Percentiles rank a stretch among this genome's conserved stretches.
These are phyloP conservation scores for Leptogaster cylindrica DNA, from an alignment of 2,888 invertebrate species.

Conservation along the genomic window DNA sequence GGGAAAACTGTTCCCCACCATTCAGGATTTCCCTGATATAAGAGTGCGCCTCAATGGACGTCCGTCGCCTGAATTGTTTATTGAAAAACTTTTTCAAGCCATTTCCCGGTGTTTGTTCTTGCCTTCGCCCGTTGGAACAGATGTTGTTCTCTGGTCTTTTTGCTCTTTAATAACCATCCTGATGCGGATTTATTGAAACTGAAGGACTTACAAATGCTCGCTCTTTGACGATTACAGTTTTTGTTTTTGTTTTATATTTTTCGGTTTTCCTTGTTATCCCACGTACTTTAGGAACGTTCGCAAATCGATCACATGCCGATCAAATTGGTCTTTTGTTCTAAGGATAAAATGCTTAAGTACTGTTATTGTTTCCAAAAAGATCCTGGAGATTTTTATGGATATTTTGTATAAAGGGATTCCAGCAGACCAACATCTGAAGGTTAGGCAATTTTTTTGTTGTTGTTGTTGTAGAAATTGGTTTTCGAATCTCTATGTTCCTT, in stretches of 20 bases:
- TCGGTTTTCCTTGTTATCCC: slow-evolving; percentile 7
- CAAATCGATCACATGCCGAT: slow-evolving; percentile 37
- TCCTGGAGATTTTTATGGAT: too few relatives aligned
- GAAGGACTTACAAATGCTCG: slow-evolving; percentile 6
- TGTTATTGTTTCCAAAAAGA: slow-evolving; percentile 4
- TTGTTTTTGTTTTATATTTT: too few relatives aligned
- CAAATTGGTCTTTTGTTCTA: slow-evolving; percentile 34
- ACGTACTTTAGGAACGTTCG: slow-evolving; percentile 3
- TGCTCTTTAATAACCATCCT: slow-evolving; percentile 16
- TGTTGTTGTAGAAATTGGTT: too few relatives aligned
- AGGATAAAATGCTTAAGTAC: background rate
- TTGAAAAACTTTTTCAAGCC: slow-evolving; percentile 42
- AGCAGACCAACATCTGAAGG: too few relatives aligned
- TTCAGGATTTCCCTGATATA: background rate
- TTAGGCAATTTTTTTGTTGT: too few relatives aligned
- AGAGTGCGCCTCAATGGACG: slow-evolving; percentile 7
- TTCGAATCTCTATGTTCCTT: too few relatives aligned
- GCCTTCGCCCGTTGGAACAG: slow-evolving; percentile 25
- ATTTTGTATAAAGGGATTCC: too few relatives aligned
- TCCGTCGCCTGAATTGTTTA: slow-evolving; percentile 35
- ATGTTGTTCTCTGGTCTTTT: slow-evolving; percentile 4
- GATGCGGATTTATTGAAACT: background rate
- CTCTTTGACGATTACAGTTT: slow-evolving; percentile 7
- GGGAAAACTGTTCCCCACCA: slow-evolving; percentile 17
- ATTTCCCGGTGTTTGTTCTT: slow-evolving; percentile 22